Evolutionary conservation across 2,113 vertebrate species (phyloP), one percentile per base, ranked within the genome.

Genomic region (Scomber japonicus): DNA sequence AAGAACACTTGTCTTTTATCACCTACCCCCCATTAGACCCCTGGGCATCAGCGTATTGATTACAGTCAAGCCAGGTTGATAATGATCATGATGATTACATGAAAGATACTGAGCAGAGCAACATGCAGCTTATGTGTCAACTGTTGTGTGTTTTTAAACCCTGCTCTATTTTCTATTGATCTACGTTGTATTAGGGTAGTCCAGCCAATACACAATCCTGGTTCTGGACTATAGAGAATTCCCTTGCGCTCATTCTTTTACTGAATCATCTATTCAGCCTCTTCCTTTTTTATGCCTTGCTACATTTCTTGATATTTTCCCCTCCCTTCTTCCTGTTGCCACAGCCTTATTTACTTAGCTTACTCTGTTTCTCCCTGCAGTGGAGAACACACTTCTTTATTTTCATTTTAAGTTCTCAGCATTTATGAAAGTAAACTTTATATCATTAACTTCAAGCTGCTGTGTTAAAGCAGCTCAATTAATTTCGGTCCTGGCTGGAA

Each of bases 41-140:
- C 57, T 48, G 24, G 56, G 53, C 10, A 60, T 62, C 59, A 60
- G 53, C 0, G 71, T 63, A 85, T 85, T 46, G 83, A 88, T 88
- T 62, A n/a, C 12, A 44, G 72, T 61, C 72, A 35, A 9, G 54
- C 59, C 75, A 14, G 56, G 72, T 72, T 56, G 62, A 66, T 74
- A 66, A 80, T 44, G 56, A 75, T 69, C 78, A 61, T 35, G 46
- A 69, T 78, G 83, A 86, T 81, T 67, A 75, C 69, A 77, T 40
- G 24, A 63, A 80, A 62, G 63, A 50, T 57, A 73, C 86, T 71
- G 82, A 80, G 75, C 56, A 21, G 67, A 73, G 87, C 59, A 68
- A 56, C 65, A 80, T 49, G 24, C 27, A 59, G 66, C 78, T 51
- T n/a, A 67, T 66, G 50, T 50, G 60, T 79, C 46, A 24, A 21